Conservation (phyloP, 2,797 vertebrate species). For the Strix occidentalis region DNA sequence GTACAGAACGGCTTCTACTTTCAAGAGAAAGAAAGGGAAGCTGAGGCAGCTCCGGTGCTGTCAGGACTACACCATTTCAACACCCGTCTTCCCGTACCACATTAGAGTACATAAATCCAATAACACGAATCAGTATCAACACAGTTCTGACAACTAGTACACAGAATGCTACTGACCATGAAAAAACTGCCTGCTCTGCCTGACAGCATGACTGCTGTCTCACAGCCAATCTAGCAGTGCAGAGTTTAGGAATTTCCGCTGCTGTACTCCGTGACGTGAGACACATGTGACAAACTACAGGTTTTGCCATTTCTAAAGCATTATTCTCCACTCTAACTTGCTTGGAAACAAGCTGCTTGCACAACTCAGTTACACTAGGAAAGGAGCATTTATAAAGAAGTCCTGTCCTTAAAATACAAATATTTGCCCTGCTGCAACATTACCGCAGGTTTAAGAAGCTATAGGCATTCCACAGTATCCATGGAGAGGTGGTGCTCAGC, state of each 20-base stretch:
- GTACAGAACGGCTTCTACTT: neutral
- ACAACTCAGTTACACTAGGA: neutral
- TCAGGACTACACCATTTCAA: neutral
- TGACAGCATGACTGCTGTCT: neutral
- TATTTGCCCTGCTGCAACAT: neutral
- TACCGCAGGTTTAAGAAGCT: neutral
- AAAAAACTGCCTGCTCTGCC: neutral
- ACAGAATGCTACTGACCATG: neutral
- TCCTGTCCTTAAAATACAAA: neutral
- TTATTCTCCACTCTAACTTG: neutral
- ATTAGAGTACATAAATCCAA: neutral
- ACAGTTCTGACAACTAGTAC: neutral
- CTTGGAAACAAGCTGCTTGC: neutral
- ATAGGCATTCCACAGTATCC: neutral
- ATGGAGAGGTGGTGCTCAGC: neutral
- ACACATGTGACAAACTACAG: rapidly evolving
- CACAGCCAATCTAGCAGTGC: neutral
- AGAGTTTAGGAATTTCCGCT: neutral
- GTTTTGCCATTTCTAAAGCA: neutral
- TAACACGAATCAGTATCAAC: neutral
- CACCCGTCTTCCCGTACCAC: neutral
- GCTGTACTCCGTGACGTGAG: neutral
- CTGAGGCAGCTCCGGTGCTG: neutral
- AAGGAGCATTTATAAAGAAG: neutral
- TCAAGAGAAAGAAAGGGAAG: neutral